Percentiles rank a stretch among this genome's conserved stretches.
phyloP scores from a whole-genome alignment of 1,140 invertebrate species.

The Hirudo medicinalis region DNA sequence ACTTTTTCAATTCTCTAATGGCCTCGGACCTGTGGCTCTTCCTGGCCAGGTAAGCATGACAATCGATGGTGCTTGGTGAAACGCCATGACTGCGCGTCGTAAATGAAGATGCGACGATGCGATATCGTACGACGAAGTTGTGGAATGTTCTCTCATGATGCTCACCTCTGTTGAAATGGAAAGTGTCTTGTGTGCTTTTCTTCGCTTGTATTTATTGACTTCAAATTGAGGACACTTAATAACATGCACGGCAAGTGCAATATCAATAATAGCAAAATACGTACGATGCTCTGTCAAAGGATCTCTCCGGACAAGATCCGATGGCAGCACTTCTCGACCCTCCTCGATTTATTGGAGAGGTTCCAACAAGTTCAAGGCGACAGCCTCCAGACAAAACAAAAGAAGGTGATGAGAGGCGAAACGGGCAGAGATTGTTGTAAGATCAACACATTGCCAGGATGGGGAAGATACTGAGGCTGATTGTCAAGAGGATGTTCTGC shows the following conservation, averaged over 20 bases:
- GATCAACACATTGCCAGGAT: background rate
- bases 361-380: background rate
- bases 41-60: too few relatives aligned
- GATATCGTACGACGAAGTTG: too few relatives aligned
- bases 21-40: too few relatives aligned
- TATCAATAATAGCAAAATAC: background rate
- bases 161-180: too few relatives aligned
- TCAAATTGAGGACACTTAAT: too few relatives aligned
- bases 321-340: background rate
- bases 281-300: background rate
- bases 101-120: too few relatives aligned
- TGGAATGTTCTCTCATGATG: too few relatives aligned
- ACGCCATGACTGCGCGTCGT: too few relatives aligned
- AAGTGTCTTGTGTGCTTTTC: too few relatives aligned
- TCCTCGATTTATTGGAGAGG: background rate
- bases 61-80: too few relatives aligned
- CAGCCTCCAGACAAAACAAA: background rate
- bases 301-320: background rate
- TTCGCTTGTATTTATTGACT: too few relatives aligned
- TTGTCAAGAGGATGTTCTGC: background rate
- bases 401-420: background rate
- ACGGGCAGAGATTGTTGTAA: background rate
- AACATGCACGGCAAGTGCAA: background rate
- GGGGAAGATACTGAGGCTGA: background rate
- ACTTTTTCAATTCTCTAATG: too few relatives aligned